phyloP scores from a whole-genome alignment of 37 sponge, comb jelly and placozoan species.

The Bolinopsis microptera region DNA sequence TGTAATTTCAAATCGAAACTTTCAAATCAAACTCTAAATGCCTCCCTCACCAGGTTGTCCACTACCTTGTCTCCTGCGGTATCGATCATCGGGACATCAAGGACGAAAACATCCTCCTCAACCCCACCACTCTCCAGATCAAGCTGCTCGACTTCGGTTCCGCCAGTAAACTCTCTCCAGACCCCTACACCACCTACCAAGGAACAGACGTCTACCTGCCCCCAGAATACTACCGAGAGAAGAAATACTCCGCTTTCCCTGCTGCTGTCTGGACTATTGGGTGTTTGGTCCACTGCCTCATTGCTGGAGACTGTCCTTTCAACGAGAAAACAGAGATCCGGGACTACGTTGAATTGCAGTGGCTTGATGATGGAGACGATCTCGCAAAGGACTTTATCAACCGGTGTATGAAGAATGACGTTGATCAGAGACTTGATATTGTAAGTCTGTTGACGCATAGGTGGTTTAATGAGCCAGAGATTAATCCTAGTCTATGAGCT shows the following conservation, averaged over 20 bases:
- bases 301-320: constrained; percentile 49
- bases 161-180: background rate
- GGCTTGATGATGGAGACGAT: constrained; percentile 57
- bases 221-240: constrained; percentile 26
- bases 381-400: constrained; percentile 42
- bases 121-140: background rate
- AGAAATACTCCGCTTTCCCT: background rate
- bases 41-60: background rate
- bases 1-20: too few relatives aligned
- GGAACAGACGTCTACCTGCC: constrained; percentile 65
- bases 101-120: constrained; percentile 60
- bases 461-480: constrained; percentile 39
- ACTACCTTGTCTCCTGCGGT: constrained; percentile 33
- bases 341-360: constrained; percentile 24
- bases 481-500: background rate
- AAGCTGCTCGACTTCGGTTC: constrained; percentile 64
- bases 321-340: background rate
- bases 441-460: background rate
- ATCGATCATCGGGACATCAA: constrained; percentile 59
- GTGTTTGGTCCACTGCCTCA: constrained; percentile 53
- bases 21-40: too few relatives aligned
- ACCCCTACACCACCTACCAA: constrained; percentile 29
- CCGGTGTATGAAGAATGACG: background rate
- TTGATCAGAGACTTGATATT: background rate
- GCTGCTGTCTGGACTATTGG: constrained; percentile 63